Evolutionary conservation across 2,113 vertebrate species (phyloP), one percentile per base, ranked within the genome.

Genomic region (Salminus brasiliensis): DNA sequence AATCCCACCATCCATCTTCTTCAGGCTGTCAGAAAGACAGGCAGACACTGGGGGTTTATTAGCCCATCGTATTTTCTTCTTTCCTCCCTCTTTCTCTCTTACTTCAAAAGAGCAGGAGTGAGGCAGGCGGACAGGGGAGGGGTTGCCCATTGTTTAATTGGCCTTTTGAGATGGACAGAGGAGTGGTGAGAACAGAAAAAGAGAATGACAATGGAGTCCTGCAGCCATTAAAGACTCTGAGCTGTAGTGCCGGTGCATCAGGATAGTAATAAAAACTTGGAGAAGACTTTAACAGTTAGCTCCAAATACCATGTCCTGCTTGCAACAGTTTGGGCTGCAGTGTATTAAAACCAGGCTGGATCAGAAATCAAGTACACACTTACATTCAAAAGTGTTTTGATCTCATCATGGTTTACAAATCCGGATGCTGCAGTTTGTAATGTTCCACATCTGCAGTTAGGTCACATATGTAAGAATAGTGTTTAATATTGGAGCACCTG

Each of bases 91-190:
- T 81, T 85, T 87, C 86, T 86, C 88, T 83, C 85, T 90, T 87
- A 91, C 93, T 94, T 97, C 93, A 92, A 95, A 95, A 95, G 93
- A 91, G 86, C 91, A 93, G 79, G 86, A 87, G 88, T 87, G 36
- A 82, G 87, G 74, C 90, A 89, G 87, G 91, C 89, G 90, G 88
- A 88, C 79, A 25, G 85, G 90, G 90, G 86, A 91, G 89, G 88
- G 92, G 88, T 89, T 89, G 87, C 87, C 92, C 92, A 94, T 95
- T 95, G 94, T 75, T 95, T 94, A 93, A 94, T 95, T 94, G 92
- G 92, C 91, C 92, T 92, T 95, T 96, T 95, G 91, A 95, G 88
- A 90, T 89, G 86, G 94, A 93, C 94, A 94, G 90, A 92, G 93
- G 92, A 91, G 94, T 92, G 91, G 93, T 92, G 90, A 93, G 90